Evolutionary conservation across 2,797 vertebrate genomes (phyloP).

Genomic region (Nannoperca obscura): DNA sequence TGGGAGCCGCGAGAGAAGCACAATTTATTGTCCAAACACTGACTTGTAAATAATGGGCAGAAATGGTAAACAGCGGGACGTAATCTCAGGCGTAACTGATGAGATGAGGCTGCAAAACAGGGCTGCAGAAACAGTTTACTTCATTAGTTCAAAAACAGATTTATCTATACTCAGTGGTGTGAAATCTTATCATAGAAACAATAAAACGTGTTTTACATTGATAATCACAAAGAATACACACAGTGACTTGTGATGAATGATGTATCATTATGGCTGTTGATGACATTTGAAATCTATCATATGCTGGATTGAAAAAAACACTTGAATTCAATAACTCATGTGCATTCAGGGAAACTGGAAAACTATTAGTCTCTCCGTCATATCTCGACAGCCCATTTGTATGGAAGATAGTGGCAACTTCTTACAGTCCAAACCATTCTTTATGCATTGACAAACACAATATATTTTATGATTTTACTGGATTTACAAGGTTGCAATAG

Average conservation of each 20-base stretch:
- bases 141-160: conserved; percentile 38
- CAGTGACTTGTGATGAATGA: conserved; percentile 29
- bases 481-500: conserved; percentile 37
- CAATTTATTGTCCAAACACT: conserved; percentile 67
- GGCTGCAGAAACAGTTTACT: conserved; percentile 38
- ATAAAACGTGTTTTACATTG: conserved; percentile 48
- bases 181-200: conserved; percentile 40
- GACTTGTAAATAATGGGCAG: conserved; percentile 69
- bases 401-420: conserved; percentile 34
- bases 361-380: conserved; percentile 44
- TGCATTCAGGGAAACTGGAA: conserved; percentile 28
- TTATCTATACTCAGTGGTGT: conserved; percentile 5
- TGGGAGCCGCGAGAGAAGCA: conserved; percentile 30
- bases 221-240: conserved; percentile 47
- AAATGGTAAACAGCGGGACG: conserved; percentile 62
- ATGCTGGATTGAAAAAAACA: conserved; percentile 2
- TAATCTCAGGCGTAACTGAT: conserved; percentile 49
- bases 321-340: conserved; percentile 54
- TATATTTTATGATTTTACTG: conserved; percentile 46
- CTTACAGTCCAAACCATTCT: conserved; percentile 28
- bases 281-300: conserved; percentile 31
- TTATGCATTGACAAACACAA: conserved; percentile 40
- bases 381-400: conserved; percentile 46
- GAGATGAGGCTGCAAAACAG: conserved; percentile 46
- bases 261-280: conserved; percentile 10